Evolutionary conservation across 2,888 invertebrate species (phyloP), one percentile per base, ranked within the genome.

Genomic region (Phengaris alcon): DNA sequence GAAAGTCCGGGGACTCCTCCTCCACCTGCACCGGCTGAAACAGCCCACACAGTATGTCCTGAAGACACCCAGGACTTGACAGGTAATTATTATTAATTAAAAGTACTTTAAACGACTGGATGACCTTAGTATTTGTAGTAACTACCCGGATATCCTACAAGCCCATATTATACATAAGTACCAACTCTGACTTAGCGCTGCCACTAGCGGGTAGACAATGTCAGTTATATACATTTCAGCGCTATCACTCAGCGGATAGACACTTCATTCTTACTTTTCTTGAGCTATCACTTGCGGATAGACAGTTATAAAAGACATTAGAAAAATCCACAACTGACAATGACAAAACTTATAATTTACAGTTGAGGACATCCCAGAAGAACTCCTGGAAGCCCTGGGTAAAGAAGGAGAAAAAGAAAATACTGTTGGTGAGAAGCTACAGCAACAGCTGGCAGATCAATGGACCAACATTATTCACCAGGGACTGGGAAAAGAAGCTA

Each of bases 391-490:
- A 55, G 55, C 55, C 55, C n/a, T 55, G 55, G 55, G 55, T 55
- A n/a, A n/a, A n/a, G n/a, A 55, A 55, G 55, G 55, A 55, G 55
- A 55, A n/a, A n/a, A 55, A 55, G 55, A 55, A 55, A 55, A 55
- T 55, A 55, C 7, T n/a, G n/a, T 55, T n/a, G 55, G 55, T 55
- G 55, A 7, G n/a, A 7, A 55, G n/a, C n/a, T 55, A 55, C 55
- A 55, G 55, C 52, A 52, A 55, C n/a, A 55, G 55, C 55, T 55
- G n/a, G 55, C 55, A 55, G 55, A 57, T 57, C 7, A 7, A 7
- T 55, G 55, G 55, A 55, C 55, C 55, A 55, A 55, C n/a, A 55
- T 55, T n/a, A 55, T 55, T 55, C 55, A 55, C n/a, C 55, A 55
- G n/a, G 55, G 55, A 55, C 55, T 55, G 13, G n/a, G 55, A 55